Evolutionary conservation across 2,113 vertebrate genomes (phyloP), one percentile per base, ranked within the genome.

Genomic region (Grammomys dolichurus): DNA sequence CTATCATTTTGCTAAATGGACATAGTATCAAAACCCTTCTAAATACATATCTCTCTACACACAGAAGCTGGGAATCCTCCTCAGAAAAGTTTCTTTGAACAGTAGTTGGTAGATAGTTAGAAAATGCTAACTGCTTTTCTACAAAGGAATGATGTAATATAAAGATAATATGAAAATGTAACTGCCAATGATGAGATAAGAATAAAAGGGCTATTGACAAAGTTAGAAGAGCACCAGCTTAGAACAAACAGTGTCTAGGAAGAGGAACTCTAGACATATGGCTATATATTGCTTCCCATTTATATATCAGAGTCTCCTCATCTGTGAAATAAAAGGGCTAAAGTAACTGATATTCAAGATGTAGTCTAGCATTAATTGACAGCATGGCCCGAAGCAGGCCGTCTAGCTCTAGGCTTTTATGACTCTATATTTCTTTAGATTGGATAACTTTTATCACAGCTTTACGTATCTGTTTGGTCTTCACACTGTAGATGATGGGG

Each of bases 401-500:
- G 48, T 75, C 31, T 85, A 73, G n/a, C 4, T 82, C 48, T 95
- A 93, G 65, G 89, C 75, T 73, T 93, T 33, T 86, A 58, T 51
- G 56, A 80, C 43, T 92, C 48, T 96, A 92, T 69, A 12, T 88
- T 51, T 93, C n/a, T 92, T 97, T 95, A 85, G 92, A 69, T 48
- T 82, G 67, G 43, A 97, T 69, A 92, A 98, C 81, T 97, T 96
- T 97, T 60, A 97, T 56, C 28, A 98, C 7, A 72, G 89, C 87
- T 85, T 75, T 97, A 17, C 72, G 56, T 91, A 98, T 97, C 81
- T 97, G 95, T 60, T 96, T 97, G 85, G 93, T 98, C 76, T 97
- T 98, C 82, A 97, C 97, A 75, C 95, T 97, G 43, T 98, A 98
- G 92, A 97, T 97, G 43, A 97, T 89, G 46, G 97, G 97, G 48